Evolutionary conservation across 2,888 invertebrate genomes (phyloP), one percentile per base, ranked within the genome.

Genomic region (Cremastobaeus sp.): DNA sequence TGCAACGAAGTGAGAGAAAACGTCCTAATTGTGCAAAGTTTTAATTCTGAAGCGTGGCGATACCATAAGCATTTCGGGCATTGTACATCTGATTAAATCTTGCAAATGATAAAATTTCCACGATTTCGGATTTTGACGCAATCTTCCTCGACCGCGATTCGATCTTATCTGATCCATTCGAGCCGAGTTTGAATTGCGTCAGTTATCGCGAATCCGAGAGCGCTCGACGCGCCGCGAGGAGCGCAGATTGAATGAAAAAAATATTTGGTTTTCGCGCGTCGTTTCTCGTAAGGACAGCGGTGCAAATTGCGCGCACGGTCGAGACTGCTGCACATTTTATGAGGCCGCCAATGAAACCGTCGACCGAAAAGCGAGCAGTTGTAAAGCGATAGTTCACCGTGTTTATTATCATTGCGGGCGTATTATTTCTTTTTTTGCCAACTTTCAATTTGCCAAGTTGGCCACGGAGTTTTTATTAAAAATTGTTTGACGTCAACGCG

Each of bases 191-290:
- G 60, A 52, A 69, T 69, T 69, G 59, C 60, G 60, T 39, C 52
- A 52, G 30, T 60, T 69, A 69, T 69, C 60, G 21, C 45, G 45
- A 52, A 69, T 69, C 52, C 54, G 47, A 60, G 54, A 37, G 59
- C 54, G 37, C 45, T 45, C 32, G 52, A 12, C 50, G 25, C 15
- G 20, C 39, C 21, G 17, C 14, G 32, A 41, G 8, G 57, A 57
- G 57, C 48, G 43, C 17, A 30, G 30, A 32, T 52, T 43, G 35
- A 50, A 52, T 52, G 2, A 57, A 37, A 66, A 66, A 64, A 47
- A 65, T 14, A 47, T 48, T 14, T 45, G 35, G 14, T 54, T 37
- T 21, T 35, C 25, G 1, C 45, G 20, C 2, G 32, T 9, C 2
- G 6, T 28, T 47, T 28, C 35, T 30, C 25, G 20, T 12, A 35